Evolutionary conservation across 2,888 invertebrate species (phyloP), one percentile per base, ranked within the genome.

Genomic region (Heteropelma amictum): DNA sequence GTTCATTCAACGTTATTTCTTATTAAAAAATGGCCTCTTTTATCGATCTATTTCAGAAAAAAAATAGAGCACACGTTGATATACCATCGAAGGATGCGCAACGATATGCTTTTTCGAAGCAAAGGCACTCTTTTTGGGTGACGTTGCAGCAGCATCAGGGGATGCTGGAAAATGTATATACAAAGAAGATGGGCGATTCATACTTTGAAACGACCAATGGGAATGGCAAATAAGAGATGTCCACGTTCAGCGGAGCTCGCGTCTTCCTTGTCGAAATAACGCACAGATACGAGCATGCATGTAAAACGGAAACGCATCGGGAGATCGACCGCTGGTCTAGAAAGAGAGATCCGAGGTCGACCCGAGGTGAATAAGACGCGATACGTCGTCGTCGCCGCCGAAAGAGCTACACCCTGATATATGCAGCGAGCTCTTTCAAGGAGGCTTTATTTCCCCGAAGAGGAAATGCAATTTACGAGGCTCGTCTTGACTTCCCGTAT

Each of bases 381-480:
- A 60, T 12, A 38, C 51, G 47, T n/a, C n/a, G n/a, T n/a, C 38
- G 53, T 53, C 49, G 56, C 54, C 30, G 33, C 49, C 42, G 35
- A 17, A 21, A 64, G 51, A 64, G 47, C 56, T 2, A 8, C 49
- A 35, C 33, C 10, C 35, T 35, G 28, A 54, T 61, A 38, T 26
- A 30, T 8, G 33, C 49, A 21, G 17, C n/a, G 35, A 58, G 19
- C 38, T 65, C 54, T 56, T 56, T n/a, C 49, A 23, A 53, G 40
- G 26, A 72, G 33, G 53, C 65, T 26, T 72, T 21, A 33, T 60
- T 67, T 72, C 74, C 28, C 35, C 65, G 56, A 70, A 56, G 64
- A 70, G 74, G 74, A 65, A 75, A 75, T 67, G 70, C 74, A 40
- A 75, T 75, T 75, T 61, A 56, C 74, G 60, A 61, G 65, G 64